These are phyloP conservation scores for Oxystoma pomonae DNA, from an alignment of 2,888 invertebrate species.

Conservation along the genomic window DNA sequence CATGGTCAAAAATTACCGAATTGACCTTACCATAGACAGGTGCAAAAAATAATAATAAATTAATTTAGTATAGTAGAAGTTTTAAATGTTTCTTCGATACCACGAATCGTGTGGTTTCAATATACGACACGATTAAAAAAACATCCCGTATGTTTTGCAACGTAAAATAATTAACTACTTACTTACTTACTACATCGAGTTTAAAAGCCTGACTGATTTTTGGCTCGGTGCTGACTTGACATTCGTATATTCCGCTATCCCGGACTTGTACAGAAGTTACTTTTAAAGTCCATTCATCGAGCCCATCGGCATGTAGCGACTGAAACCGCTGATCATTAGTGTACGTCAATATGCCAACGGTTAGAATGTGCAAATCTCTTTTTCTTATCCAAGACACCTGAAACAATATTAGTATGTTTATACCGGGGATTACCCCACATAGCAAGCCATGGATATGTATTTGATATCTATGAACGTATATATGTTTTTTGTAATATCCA, in stretches of 20 bases:
- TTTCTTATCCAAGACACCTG: conserved; percentile 86
- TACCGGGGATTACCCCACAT: not conserved
- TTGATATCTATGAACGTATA: no score
- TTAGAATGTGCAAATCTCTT: conserved; percentile 73
- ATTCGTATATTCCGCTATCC: conserved; percentile 69
- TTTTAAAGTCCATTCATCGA: conserved; percentile 69
- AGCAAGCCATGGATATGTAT: not conserved
- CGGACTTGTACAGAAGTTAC: conserved; percentile 65
- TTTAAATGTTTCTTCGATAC: no score
- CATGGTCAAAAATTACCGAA: no score
- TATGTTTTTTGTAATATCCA: no score
- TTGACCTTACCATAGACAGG: no score
- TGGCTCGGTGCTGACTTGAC: conserved; percentile 74
- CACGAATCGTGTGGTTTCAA: no score
- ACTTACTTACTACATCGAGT: conserved; percentile 73
- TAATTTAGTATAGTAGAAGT: no score
- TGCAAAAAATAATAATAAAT: no score
- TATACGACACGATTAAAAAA: no score
- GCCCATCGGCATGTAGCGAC: conserved; percentile 65
- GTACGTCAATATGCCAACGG: conserved; percentile 68
- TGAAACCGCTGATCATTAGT: conserved; percentile 71
- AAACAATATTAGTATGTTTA: conserved; percentile 8
- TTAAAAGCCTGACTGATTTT: conserved; percentile 72
- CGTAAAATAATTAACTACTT: conserved; percentile 1
- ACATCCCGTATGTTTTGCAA: no score